These are phyloP conservation scores for Eristalis pertinax DNA, from an alignment of 2,888 invertebrate genomes.

Conservation along the genomic window DNA sequence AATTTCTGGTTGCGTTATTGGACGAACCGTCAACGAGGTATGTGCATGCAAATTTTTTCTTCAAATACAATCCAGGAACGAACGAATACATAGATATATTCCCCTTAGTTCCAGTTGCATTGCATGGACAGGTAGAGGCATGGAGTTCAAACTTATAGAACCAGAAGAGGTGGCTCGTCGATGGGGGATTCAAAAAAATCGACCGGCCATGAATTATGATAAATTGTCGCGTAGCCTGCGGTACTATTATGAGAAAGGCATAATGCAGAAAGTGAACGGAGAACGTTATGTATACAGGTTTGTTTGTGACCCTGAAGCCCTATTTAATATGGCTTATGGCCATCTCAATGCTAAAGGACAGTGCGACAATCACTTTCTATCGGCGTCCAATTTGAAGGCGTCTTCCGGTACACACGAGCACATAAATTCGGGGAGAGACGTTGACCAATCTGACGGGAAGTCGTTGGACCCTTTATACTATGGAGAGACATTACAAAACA, in stretches of 20 bases:
- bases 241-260: slow-evolving; percentile 99
- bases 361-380: slow-evolving; percentile 73
- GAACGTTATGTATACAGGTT: slow-evolving; percentile 98
- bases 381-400: slow-evolving; percentile 53
- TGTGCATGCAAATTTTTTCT: slow-evolving; percentile 18
- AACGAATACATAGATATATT: neutral
- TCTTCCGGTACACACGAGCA: slow-evolving; percentile 49
- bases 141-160: slow-evolving; percentile 97
- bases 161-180: slow-evolving; percentile 97
- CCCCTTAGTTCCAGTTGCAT: slow-evolving; percentile 88
- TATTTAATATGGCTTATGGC: slow-evolving; percentile 91
- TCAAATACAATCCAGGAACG: neutral
- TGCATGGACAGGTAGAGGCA: slow-evolving; percentile 96
- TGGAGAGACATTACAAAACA: slow-evolving; percentile 58
- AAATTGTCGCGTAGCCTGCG: slow-evolving; percentile 95
- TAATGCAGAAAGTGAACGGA: slow-evolving; percentile 98
- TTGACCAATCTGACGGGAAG: slow-evolving; percentile 54
- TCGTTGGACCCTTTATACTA: slow-evolving; percentile 50
- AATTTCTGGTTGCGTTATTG: slow-evolving; percentile 93
- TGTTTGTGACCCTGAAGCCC: slow-evolving; percentile 95
- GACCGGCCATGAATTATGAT: slow-evolving; percentile 99
- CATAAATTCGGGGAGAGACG: slow-evolving; percentile 50
- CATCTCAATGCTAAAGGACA: slow-evolving; percentile 75
- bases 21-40: slow-evolving; percentile 85
- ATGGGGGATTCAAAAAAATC: slow-evolving; percentile 98